phyloP scores from a whole-genome alignment of 2,113 vertebrate genomes.

The Alaudala cheleensis region DNA sequence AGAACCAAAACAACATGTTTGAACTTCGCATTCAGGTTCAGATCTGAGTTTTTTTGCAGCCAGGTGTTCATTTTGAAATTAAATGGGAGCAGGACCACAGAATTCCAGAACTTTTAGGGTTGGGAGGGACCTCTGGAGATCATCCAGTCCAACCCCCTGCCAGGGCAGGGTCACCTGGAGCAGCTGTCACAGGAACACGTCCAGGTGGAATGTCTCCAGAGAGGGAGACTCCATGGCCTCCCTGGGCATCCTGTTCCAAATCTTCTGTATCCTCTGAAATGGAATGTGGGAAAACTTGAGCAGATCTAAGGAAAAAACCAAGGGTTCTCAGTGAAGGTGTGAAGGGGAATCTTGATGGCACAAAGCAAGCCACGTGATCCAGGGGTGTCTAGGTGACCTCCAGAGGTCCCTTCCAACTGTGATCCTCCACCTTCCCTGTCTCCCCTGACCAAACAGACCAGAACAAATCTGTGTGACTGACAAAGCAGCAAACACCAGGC shows the following conservation, averaged over 20 bases:
- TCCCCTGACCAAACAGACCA: not conserved
- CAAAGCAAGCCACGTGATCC: not conserved
- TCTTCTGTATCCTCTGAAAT: not conserved
- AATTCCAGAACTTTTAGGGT: not conserved
- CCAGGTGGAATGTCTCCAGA: not conserved
- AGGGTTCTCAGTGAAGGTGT: not conserved
- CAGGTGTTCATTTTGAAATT: not conserved
- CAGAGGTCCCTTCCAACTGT: not conserved
- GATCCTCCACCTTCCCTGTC: not conserved
- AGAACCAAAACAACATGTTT: not conserved
- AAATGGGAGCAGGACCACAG: not conserved
- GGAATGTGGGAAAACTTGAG: not conserved
- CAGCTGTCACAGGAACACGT: not conserved
- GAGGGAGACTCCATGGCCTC: not conserved
- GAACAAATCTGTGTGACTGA: accelerated
- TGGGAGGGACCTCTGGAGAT: not conserved
- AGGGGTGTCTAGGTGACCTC: not conserved
- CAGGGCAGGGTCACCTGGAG: not conserved
- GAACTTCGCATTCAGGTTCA: not conserved
- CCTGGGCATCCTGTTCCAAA: not conserved
- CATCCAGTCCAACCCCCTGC: not conserved
- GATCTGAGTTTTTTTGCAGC: not conserved
- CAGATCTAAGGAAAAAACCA: not conserved
- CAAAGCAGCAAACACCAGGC: not conserved
- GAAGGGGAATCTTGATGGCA: not conserved